Conservation (phyloP, 2,888 invertebrate species). For the Eledona agricola region DNA sequence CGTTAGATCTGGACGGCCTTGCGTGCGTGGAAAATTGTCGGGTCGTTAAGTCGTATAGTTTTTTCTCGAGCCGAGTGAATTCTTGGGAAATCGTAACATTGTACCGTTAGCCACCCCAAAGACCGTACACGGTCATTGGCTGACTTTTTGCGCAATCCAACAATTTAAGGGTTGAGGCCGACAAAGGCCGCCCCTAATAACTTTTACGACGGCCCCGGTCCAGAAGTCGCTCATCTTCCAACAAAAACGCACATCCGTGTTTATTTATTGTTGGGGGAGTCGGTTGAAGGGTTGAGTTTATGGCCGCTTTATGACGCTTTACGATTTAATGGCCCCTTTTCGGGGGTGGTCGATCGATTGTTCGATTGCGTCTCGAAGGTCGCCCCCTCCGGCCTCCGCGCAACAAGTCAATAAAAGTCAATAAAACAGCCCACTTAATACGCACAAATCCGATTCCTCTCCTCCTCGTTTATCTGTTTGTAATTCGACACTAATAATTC, state of each 20-base stretch:
- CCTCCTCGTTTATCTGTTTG: conserved; percentile 40
- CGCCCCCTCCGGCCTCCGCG: conserved; percentile 4
- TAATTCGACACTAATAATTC: conserved; percentile 57
- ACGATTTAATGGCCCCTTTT: conserved; percentile 7
- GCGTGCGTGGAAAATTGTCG: no score
- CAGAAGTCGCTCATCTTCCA: conserved; percentile 7
- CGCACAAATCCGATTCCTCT: conserved; percentile 28
- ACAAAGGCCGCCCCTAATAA: conserved; percentile 7
- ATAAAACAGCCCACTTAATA: conserved; percentile 45
- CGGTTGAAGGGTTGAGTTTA: conserved; percentile 20
- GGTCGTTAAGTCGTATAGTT: no score
- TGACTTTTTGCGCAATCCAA: conserved; percentile 23
- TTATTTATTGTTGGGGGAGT: conserved; percentile 31
- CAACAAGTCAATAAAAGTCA: conserved; percentile 41
- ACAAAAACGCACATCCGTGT: conserved; percentile 39
- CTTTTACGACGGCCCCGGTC: conserved; percentile 11
- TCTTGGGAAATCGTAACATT: no score
- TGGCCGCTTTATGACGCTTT: conserved; percentile 12
- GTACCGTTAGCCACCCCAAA: conserved; percentile 14
- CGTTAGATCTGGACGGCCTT: no score
- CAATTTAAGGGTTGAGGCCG: conserved; percentile 10
- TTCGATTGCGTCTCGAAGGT: background rate
- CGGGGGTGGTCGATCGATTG: background rate
- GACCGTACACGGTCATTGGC: conserved; percentile 16
- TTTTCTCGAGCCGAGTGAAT: no score